phyloP scores from a whole-genome alignment of 2,888 invertebrate genomes.

The Nudaria mundana region DNA sequence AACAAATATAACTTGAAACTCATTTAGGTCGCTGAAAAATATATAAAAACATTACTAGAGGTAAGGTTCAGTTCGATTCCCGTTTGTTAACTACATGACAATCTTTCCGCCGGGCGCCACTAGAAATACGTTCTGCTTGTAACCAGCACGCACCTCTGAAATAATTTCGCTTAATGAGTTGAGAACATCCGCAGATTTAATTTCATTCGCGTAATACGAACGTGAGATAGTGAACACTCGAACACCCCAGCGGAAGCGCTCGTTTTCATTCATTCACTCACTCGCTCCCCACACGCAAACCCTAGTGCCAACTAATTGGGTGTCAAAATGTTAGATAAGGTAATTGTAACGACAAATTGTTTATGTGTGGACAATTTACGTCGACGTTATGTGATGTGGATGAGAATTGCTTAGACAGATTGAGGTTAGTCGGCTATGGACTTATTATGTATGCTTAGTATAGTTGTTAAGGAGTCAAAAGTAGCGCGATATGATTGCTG shows the following conservation, averaged over 20 bases:
- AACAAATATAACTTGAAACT: background rate
- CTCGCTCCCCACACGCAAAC: conserved; percentile 17
- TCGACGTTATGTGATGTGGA: conserved; percentile 2
- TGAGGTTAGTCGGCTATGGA: background rate
- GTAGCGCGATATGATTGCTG: too few relatives aligned
- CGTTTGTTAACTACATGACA: too few relatives aligned
- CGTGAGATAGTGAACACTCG: conserved; percentile 23
- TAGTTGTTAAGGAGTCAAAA: too few relatives aligned
- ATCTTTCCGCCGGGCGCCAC: too few relatives aligned
- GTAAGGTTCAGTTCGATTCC: background rate
- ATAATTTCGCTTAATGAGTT: conserved; percentile 13
- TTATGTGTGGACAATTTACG: conserved; percentile 16
- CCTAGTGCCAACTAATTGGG: conserved; percentile 25
- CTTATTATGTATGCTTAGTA: background rate
- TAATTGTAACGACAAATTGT: conserved; percentile 34
- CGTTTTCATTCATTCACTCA: conserved; percentile 16
- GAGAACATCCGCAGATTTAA: conserved; percentile 29
- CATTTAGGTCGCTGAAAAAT: background rate
- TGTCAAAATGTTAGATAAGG: conserved; percentile 37
- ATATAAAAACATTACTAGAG: background rate
- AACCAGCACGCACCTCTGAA: too few relatives aligned
- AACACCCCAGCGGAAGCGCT: conserved; percentile 23
- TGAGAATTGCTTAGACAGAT: background rate
- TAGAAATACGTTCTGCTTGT: too few relatives aligned
- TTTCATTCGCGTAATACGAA: conserved; percentile 21